Base-by-base conservation (phyloP, 2,113 vertebrate species). In the Vimba vimba region DNA sequence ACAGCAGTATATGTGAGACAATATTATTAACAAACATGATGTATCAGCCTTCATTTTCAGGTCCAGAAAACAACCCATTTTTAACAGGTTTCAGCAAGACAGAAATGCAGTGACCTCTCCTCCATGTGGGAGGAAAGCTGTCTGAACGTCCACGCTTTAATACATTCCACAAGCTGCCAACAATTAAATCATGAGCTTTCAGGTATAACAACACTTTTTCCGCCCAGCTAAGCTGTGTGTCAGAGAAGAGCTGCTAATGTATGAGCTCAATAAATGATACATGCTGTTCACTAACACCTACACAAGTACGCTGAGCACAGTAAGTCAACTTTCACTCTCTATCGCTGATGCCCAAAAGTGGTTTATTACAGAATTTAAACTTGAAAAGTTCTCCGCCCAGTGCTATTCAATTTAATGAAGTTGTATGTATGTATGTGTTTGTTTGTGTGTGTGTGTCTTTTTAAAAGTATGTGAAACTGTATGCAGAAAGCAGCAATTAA, bases 71-170 rank as follows among this genome's bases (percentile, higher is more conserved):
- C 50, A 2, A 11, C 27, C 8, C 8, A 45, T 47, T 84, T 76
- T 76, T 43, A 45, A 59, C 39, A 36, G 52, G 30, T 78, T 78
- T 78, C 50, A 57, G 33, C 33, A 13, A 4, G 19, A 64, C 74
- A 36, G 36, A 19, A 78, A 39, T 68, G 45, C 39, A 27, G 13
- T 68, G 55, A 11, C 82, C 36, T 64, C 84, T 64, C 68, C 87
- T 68, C 57, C 13, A 36, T 55, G 87, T 88, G 84, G 85, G 81
- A n/a, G 62, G 52, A 52, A 75, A 79, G 33, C 66, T 71, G 25
- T 83, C 85, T 85, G 27, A 66, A 80, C 43, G 5, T 57, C 64
- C 57, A n/a, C 45, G 79, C 55, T 30, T 47, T 71, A 52, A 71
- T 13, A 50, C 50, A 45, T 77, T 83, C 69, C 17, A 23, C 78